Evolutionary conservation across 1,140 invertebrate species (phyloP).

Genomic region (Drosophila ironensis): DNA sequence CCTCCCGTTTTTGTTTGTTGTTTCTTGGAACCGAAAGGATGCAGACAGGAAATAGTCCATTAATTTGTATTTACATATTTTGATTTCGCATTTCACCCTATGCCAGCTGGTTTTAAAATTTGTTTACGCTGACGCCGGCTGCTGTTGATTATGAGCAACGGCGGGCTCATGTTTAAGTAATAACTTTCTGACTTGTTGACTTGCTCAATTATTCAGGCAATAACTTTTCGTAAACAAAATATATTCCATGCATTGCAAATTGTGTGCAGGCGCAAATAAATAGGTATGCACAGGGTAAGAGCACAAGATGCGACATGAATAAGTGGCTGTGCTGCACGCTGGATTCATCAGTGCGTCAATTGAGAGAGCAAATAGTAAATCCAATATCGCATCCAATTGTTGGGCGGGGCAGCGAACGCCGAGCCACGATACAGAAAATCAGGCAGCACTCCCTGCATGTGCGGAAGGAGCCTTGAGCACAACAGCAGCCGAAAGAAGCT

Average conservation of each 20-base stretch:
- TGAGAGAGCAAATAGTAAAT: constrained; percentile 59
- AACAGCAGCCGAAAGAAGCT: constrained; percentile 23
- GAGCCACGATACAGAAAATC: constrained; percentile 21
- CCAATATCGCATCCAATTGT: constrained; percentile 67
- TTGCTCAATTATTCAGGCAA: constrained; percentile 52
- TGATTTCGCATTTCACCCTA: constrained; percentile 20
- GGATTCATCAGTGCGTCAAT: constrained; percentile 52
- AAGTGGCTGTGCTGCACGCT: no score
- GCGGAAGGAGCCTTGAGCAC: constrained; percentile 31
- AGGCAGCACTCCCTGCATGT: constrained; percentile 20
- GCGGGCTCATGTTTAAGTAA: constrained; percentile 63
- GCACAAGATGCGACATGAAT: no score
- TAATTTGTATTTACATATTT: constrained; percentile 62
- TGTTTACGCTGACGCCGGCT: background rate
- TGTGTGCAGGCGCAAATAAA: background rate
- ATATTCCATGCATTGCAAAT: constrained; percentile 75
- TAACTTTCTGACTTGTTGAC: constrained; percentile 34
- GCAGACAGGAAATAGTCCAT: constrained; percentile 57
- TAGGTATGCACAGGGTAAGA: constrained; percentile 7
- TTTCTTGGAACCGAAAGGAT: constrained; percentile 24
- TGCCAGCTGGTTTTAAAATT: constrained; percentile 10
- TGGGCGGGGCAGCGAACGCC: constrained; percentile 10
- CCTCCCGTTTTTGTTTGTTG: background rate
- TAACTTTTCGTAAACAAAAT: constrained; percentile 59
- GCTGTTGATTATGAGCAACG: constrained; percentile 20